Base-by-base conservation (phyloP, 2,797 vertebrate species). In the Lepus townsendii region DNA sequence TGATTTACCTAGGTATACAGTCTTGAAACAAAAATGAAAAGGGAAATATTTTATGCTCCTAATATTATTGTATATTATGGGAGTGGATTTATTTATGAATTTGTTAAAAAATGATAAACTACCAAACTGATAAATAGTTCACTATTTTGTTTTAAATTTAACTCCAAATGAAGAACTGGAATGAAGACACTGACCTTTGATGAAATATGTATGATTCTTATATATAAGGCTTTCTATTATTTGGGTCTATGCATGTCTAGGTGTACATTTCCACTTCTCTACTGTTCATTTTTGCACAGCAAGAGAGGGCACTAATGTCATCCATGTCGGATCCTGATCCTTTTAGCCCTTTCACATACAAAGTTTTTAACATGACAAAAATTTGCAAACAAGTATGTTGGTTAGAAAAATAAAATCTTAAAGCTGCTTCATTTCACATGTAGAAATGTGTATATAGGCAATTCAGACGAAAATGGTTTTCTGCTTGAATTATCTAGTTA, bases 401-500 rank as follows among this genome's bases (percentile, higher is more conserved):
- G 5, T 66, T 90, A 52, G 12, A 68, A 90, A 72, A 87, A 68
- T 89, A 26, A 65, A 22, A 22, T 26, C 63, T 16, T 54, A 75
- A 77, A 19, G 12, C 42, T 62, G 50, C 73, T 90, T 92, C 32
- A 73, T 88, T 92, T 95, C 17, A 92, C 52, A 50, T 42, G n/a
- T 86, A 84, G 88, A 94, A 94, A 65, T 30, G 4, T 54, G 6
- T 50, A 84, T 24, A 57, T 3, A 83, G 63, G 22, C 63, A 93
- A 60, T 96, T 93, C 65, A 78, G 19, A 84, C 22, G 19, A 78
- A 92, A 85, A 86, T 65, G 35, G 27, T 20, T 92, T 96, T 83
- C 78, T 91, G 68, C 65, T 82, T 89, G 35, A 88, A 92, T 84
- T 96, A 71, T 20, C 47, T 62, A 95, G 68, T 22, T 89, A 83